Evolutionary conservation across 2,888 invertebrate genomes (phyloP), one percentile per base, ranked within the genome.

Genomic region (Platynereis dumerilii): DNA sequence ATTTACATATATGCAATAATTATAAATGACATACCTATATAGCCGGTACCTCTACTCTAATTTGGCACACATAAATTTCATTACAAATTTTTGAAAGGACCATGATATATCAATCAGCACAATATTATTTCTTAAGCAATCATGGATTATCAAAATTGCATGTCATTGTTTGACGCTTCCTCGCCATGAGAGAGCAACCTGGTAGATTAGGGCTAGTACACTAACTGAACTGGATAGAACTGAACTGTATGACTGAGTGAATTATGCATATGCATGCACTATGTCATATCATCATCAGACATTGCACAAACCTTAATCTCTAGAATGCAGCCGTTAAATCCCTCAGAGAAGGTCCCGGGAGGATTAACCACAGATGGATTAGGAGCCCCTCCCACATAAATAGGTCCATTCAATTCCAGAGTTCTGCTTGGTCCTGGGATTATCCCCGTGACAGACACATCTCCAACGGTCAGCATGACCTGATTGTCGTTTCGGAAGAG

Each of bases 251-350:
- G n/a, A n/a, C n/a, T n/a, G n/a, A n/a, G n/a, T n/a, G n/a, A 42
- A 42, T 42, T 42, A 42, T 15, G 12, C 44, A 42, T 42, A 42
- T 42, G 12, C 12, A 42, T 42, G 12, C 44, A 17, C 17, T 42
- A 17, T 15, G 12, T 7, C 20, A 52, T 52, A 17, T 52, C 17
- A 17, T 7, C 5, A 34, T 34, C 34, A 34, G 12, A 34, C 34
- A 5, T 7, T 7, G 12, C 5, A 39, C 63, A 10, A 22, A 63
- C 63, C 63, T 28, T 22, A 10, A 63, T 53, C 22, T 57, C 45
- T 1, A 26, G 28, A 10, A 63, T 56, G 26, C 63, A 63, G 20
- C 63, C 63, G 1, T 15, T 22, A 22, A 63, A 63, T 2, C 63
- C 63, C 20, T 26, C 10, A 22, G 15, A 44, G 24, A 63, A n/a